Base-by-base conservation (phyloP, 2,888 invertebrate species). In the Melipona beecheii region DNA sequence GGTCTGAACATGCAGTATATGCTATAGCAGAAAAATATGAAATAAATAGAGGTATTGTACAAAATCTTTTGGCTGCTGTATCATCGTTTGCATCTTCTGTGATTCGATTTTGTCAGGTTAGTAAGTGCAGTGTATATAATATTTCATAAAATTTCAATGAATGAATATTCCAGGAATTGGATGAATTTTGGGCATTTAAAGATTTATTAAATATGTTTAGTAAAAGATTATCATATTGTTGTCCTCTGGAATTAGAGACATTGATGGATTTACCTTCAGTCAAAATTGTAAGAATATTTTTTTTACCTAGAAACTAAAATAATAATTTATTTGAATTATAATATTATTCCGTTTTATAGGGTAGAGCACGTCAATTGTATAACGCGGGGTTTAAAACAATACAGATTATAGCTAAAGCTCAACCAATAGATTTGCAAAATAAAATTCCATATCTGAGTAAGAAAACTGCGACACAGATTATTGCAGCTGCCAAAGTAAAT, bases 221-320 rank as follows among this genome's bases (percentile, higher is more conserved):
- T 52, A 95, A 96, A 88, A 95, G 97, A 81, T 95, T 99, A 90
- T 96, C 97, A 84, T 97, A 97, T 93, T 98, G 98, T 94, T 98
- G 98, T 80, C 96, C 97, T 17, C 95, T 96, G 0, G 98, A 98
- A 89, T 95, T 99, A 76, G 95, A 97, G 54, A 97, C 97, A 19
- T 95, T 99, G 31, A 96, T 99, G 97, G 97, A 98, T 87, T 95
- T 99, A 88, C 99, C 99, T 2, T 96, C 97, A 31, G 98, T 99
- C 4, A 98, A 97, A 95, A 96, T 97, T 95, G 97, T 97, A 94
- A 92, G 91, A 90, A 56, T 73, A 50, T 24, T 65, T 56, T 43
- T 43, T n/a, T 58, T 2, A 49, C 72, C 80, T 69, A 21, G 54
- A 62, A 11, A 2, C 15, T 71, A 52, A 60, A 21, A 60, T 27